These are phyloP conservation scores for Tursiops truncatus DNA, from an alignment of 2,113 vertebrate genomes.

Conservation along the genomic window DNA sequence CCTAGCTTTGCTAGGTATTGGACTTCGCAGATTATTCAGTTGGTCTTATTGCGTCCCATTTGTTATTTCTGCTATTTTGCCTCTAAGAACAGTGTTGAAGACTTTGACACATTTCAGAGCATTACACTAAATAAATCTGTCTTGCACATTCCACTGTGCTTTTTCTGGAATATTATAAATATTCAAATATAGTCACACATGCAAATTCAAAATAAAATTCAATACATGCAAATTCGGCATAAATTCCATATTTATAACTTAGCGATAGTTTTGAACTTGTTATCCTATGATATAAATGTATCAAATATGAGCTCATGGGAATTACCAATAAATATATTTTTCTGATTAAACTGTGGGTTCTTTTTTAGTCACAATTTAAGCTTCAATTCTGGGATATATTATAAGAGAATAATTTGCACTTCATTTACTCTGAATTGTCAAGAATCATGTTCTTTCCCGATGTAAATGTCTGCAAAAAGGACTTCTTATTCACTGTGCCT, in stretches of 20 bases:
- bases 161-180: constrained; percentile 79
- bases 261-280: constrained; percentile 73
- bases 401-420: constrained; percentile 82
- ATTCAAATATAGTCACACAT: constrained; percentile 77
- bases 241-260: constrained; percentile 78
- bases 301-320: constrained; percentile 63
- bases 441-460: constrained; percentile 79
- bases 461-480: constrained; percentile 84
- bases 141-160: constrained; percentile 74
- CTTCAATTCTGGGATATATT: constrained; percentile 66
- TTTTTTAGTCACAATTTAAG: constrained; percentile 69
- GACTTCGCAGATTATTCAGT: constrained; percentile 61
- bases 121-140: constrained; percentile 62
- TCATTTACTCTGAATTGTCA: constrained; percentile 86
- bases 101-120: constrained; percentile 51
- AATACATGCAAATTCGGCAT: constrained; percentile 68
- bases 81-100: constrained; percentile 60
- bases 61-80: constrained; percentile 69
- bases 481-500: constrained; percentile 86
- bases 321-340: constrained; percentile 66
- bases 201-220: constrained; percentile 53
- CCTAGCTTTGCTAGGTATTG: constrained; percentile 37
- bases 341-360: constrained; percentile 73
- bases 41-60: constrained; percentile 52
- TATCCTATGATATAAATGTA: constrained; percentile 72